Evolutionary conservation across 2,888 invertebrate genomes (phyloP).

Genomic region (Nyleta sp.): DNA sequence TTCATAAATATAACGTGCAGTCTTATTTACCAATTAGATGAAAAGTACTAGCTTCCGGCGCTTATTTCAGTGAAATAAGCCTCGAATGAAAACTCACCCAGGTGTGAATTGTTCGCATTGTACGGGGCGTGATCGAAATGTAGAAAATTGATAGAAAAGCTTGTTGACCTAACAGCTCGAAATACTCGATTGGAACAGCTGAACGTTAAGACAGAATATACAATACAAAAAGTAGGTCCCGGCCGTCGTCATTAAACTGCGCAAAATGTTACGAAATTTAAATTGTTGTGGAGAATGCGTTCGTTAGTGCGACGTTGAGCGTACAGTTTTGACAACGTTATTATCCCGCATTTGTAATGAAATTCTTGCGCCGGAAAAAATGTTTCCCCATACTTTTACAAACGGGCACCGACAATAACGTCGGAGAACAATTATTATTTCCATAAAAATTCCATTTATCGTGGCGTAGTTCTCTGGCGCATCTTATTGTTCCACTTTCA

Average conservation of each 20-base stretch:
- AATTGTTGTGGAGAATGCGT: not conserved
- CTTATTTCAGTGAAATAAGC: slow-evolving; percentile 25
- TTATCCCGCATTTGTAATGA: too few species aligned
- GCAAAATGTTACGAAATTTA: not conserved
- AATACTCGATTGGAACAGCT: slow-evolving; percentile 18
- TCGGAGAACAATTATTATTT: too few species aligned
- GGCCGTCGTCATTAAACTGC: not conserved
- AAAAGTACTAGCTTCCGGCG: slow-evolving; percentile 54
- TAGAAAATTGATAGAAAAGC: slow-evolving; percentile 50
- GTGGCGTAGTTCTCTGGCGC: too few species aligned
- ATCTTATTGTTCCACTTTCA: too few species aligned
- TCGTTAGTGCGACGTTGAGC: not conserved
- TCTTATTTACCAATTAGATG: slow-evolving; percentile 60
- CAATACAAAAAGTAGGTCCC: slow-evolving; percentile 21
- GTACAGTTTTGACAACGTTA: too few species aligned
- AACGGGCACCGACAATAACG: too few species aligned
- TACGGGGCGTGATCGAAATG: slow-evolving; percentile 41
- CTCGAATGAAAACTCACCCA: slow-evolving; percentile 38
- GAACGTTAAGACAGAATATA: slow-evolving; percentile 20
- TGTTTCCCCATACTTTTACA: too few species aligned
- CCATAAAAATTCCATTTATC: too few species aligned
- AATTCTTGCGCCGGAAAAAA: too few species aligned
- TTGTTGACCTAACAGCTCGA: slow-evolving; percentile 49
- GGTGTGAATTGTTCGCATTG: slow-evolving; percentile 49
- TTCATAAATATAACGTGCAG: slow-evolving; percentile 25